These are phyloP conservation scores for Vireo griseus DNA, from an alignment of 2,797 vertebrate species.

Conservation along the genomic window DNA sequence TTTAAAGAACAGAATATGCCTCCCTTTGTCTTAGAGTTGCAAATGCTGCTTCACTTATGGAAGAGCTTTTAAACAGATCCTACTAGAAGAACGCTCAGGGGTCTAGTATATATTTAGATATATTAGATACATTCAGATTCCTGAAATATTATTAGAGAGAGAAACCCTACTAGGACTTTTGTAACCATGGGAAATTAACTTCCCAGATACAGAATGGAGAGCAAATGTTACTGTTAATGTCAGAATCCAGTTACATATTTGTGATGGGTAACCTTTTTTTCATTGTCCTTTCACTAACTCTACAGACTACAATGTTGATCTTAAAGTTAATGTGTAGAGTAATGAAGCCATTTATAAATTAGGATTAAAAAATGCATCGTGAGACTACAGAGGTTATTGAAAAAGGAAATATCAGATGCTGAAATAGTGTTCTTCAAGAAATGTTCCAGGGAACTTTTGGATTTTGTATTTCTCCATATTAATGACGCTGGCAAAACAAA, in stretches of 20 bases:
- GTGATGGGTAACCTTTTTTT: background rate
- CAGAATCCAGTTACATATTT: background rate
- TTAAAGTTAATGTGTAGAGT: background rate
- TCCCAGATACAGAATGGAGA: background rate
- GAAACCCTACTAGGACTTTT: background rate
- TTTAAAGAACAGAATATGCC: background rate
- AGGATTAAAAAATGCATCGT: background rate
- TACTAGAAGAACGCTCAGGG: background rate
- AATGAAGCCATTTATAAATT: background rate
- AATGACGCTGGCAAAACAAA: background rate
- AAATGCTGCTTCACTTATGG: background rate
- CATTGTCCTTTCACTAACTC: background rate
- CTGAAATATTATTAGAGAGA: conserved; percentile 16
- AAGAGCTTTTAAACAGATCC: background rate
- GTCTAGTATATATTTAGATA: conserved; percentile 11
- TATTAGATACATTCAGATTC: conserved; percentile 17
- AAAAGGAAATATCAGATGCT: background rate
- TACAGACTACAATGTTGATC: background rate
- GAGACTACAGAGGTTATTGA: background rate
- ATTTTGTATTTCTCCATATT: background rate
- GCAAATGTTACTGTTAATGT: background rate
- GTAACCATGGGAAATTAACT: conserved; percentile 8
- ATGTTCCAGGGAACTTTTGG: background rate
- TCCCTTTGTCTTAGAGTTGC: background rate
- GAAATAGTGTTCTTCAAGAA: background rate